These are phyloP conservation scores for Antheraea assamensis DNA, from an alignment of 2,888 invertebrate genomes.

Conservation along the genomic window DNA sequence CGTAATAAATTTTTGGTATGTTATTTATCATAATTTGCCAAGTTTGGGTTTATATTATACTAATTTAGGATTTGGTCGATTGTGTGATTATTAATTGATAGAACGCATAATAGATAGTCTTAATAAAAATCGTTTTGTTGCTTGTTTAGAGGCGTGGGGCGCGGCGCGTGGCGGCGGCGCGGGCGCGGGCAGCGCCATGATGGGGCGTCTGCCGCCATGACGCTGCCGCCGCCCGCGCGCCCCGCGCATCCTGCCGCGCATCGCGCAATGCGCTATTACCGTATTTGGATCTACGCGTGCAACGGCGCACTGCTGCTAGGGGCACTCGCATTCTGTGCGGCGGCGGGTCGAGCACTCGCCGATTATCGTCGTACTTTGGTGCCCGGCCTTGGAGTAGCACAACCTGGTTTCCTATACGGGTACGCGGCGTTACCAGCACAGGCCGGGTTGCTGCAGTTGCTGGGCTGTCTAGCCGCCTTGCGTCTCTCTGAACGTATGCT, in stretches of 20 bases:
- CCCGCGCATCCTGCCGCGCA: constrained; percentile 81
- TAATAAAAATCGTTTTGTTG: constrained; percentile 23
- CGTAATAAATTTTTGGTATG: not conserved
- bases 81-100: too few species aligned
- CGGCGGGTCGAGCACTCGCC: constrained; percentile 87
- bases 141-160: constrained; percentile 77
- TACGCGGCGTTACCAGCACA: constrained; percentile 91
- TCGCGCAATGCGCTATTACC: constrained; percentile 89
- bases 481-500: constrained; percentile 90
- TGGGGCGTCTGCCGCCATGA: constrained; percentile 82
- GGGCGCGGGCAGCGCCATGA: constrained; percentile 81
- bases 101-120: too few species aligned
- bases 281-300: constrained; percentile 96
- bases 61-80: too few species aligned
- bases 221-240: constrained; percentile 82
- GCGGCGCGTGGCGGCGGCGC: constrained; percentile 82
- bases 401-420: constrained; percentile 92
- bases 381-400: constrained; percentile 88
- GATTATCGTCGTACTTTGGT: constrained; percentile 88
- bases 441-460: constrained; percentile 85
- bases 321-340: constrained; percentile 90
- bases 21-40: not conserved
- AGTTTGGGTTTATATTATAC: too few species aligned
- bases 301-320: constrained; percentile 93
- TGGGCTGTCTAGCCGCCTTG: constrained; percentile 92